A percentile compares a stretch with the other conserved stretches of the same genome.
Evolutionary conservation across 2,797 vertebrate species (phyloP).

Genomic region (Eidolon dupreanum): DNA sequence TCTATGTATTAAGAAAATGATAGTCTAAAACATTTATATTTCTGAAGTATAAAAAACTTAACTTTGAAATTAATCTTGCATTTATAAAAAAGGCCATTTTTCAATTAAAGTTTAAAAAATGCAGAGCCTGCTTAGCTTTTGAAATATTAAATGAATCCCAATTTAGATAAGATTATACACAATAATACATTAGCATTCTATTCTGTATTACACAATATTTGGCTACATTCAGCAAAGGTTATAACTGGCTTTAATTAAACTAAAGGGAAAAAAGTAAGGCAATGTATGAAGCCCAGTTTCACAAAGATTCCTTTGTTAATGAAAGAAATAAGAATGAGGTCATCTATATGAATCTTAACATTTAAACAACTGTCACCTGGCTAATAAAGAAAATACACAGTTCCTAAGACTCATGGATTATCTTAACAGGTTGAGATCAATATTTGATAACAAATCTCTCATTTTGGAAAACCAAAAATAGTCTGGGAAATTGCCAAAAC

Average conservation of each 20-base stretch:
- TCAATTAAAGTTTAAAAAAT: slow-evolving; percentile 16
- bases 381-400: slow-evolving; percentile 10
- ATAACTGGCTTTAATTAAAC: slow-evolving; percentile 24
- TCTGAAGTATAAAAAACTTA: background rate
- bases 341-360: background rate
- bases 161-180: background rate
- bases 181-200: background rate
- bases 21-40: background rate
- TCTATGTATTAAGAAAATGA: background rate
- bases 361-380: background rate
- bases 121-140: background rate
- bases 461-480: slow-evolving; percentile 46
- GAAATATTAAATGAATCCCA: background rate
- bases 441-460: slow-evolving; percentile 34
- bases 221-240: background rate
- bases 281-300: background rate
- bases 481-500: background rate
- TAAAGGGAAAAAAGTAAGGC: background rate
- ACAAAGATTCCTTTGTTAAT: background rate
- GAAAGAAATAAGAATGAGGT: background rate
- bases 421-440: background rate
- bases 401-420: background rate
- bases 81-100: background rate
- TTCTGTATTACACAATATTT: background rate
- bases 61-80: slow-evolving; percentile 41